These are phyloP conservation scores for Montipora cactus DNA, from an alignment of 64 coral and sea anemone species.

Conservation along the genomic window DNA sequence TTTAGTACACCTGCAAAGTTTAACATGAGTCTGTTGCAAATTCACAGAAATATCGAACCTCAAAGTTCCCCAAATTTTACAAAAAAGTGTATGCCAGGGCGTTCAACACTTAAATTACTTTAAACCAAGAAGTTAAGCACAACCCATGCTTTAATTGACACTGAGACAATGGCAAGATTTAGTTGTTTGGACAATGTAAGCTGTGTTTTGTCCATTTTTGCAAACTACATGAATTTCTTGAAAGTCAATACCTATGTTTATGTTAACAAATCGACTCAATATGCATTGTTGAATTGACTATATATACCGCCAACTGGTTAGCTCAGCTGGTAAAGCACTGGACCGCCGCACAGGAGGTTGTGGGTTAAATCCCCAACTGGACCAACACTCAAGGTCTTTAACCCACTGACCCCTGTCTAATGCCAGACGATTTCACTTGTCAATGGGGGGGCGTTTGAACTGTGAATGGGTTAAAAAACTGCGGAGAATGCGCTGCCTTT, in stretches of 20 bases:
- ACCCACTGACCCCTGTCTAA: too few relatives aligned
- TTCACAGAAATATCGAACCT: slow-evolving; percentile 33
- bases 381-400: too few relatives aligned
- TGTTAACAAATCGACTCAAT: slow-evolving; percentile 18
- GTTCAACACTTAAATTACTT: slow-evolving; percentile 24
- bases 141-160: background rate
- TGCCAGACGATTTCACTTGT: too few relatives aligned
- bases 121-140: background rate
- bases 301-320: too few relatives aligned
- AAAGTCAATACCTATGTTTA: slow-evolving; percentile 36
- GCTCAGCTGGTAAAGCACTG: too few relatives aligned
- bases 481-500: too few relatives aligned
- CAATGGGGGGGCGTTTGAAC: too few relatives aligned
- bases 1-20: slow-evolving; percentile 31
- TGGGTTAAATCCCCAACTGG: too few relatives aligned
- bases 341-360: too few relatives aligned
- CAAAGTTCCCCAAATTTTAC: slow-evolving; percentile 30
- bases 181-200: background rate
- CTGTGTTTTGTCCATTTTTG: slow-evolving; percentile 1
- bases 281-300: slow-evolving; percentile 31
- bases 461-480: too few relatives aligned
- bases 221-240: background rate
- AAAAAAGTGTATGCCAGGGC: slow-evolving; percentile 33
- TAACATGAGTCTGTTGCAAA: slow-evolving; percentile 41
- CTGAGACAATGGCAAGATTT: background rate